Conservation (phyloP, 2,888 invertebrate species). For the Antitype chi region DNA sequence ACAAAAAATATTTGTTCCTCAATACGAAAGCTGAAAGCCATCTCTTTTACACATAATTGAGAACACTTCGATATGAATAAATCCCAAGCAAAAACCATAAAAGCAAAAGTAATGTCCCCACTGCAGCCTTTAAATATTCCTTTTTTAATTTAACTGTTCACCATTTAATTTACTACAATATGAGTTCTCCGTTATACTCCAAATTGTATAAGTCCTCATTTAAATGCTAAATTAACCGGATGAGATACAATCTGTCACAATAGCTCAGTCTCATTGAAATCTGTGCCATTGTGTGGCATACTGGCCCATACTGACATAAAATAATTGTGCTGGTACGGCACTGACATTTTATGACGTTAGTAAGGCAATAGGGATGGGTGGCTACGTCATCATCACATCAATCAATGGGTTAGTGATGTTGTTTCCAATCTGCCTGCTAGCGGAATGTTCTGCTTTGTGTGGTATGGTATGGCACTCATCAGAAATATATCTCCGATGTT, state of each 20-base stretch:
- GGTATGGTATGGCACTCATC: neutral
- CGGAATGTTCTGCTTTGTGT: slow-evolving; percentile 9
- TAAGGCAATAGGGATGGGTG: slow-evolving; percentile 52
- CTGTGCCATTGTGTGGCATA: slow-evolving; percentile 74
- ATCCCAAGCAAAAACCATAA: neutral
- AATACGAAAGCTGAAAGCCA: neutral
- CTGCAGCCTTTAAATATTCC: neutral
- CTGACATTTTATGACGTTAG: slow-evolving; percentile 23
- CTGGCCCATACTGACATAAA: slow-evolving; percentile 55
- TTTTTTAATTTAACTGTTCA: slow-evolving; percentile 27
- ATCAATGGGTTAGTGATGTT: neutral
- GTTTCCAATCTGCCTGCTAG: neutral
- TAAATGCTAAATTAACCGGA: slow-evolving; percentile 74
- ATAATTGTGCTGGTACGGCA: slow-evolving; percentile 49
- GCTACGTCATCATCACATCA: slow-evolving; percentile 2
- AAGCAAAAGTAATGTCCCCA: neutral
- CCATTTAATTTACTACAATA: slow-evolving; percentile 52
- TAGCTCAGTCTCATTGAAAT: slow-evolving; percentile 71
- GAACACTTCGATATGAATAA: neutral
- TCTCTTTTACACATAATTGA: neutral
- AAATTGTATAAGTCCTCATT: slow-evolving; percentile 55
- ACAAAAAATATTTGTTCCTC: neutral
- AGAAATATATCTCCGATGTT: neutral
- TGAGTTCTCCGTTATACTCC: slow-evolving; percentile 35
- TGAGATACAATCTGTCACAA: slow-evolving; percentile 75